Base-by-base conservation (phyloP, 2,888 invertebrate genomes). In the Pollenia griseotomentosa region DNA sequence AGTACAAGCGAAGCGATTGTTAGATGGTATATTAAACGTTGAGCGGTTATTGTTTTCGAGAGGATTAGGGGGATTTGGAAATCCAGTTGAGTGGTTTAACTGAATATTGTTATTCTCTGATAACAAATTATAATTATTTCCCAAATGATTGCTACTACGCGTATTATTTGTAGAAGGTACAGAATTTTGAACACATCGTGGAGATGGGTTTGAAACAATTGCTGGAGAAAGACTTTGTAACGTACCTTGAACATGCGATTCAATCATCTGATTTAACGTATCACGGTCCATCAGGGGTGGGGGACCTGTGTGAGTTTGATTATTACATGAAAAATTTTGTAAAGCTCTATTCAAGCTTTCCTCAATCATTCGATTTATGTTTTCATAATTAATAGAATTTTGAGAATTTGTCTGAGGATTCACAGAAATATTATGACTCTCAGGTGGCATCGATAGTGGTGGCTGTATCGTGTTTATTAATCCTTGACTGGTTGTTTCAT, bases 311-410 rank as follows among this genome's bases (percentile, higher is more conserved):
- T 16, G 19, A 12, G 12, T 4, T 59, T 40, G 14, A 14, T 14
- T 14, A 33, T 4, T 59, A 59, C 9, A 7, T 40, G 59, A 40
- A 7, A 61, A 46, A 63, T 75, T 75, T n/a, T 63, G 19, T 16
- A 75, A 53, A 5, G 59, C 12, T 19, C 42, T 51, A 1, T n/a
- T 11, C 12, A 75, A 12, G 53, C 42, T 75, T 42, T 40, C 14
- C 23, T 63, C 65, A 19, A 75, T 75, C 75, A 75, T 75, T 65
- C 44, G 19, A 42, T 75, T 75, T 11, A 75, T 65, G 0, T 40
- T 8, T 2, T 63, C 40, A 53, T 65, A 65, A 53, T 75, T 51
- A 2, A 75, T 9, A n/a, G 59, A 19, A 16, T 14, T 11, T 55
- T 16, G 55, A 9, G 19, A 14, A 51, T n/a, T 51, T 14, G 51